Conservation (phyloP, 2,113 vertebrate genomes). For the Cyanoderma ruficeps region DNA sequence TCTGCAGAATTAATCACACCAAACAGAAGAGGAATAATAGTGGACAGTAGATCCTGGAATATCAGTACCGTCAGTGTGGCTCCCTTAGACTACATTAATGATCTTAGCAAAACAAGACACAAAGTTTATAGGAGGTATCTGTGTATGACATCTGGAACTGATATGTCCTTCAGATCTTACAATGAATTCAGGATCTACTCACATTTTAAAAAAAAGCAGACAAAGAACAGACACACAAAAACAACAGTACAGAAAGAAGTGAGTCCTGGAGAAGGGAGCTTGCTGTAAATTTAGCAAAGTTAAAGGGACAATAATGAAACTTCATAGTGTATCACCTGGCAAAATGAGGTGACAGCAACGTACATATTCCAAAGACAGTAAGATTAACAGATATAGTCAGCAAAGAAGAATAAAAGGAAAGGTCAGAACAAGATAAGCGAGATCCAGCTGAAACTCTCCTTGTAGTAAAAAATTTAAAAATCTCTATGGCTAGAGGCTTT, state of each 20-base stretch:
- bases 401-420: neutral
- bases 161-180: neutral
- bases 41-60: neutral
- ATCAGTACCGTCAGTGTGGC: neutral
- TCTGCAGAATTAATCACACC: neutral
- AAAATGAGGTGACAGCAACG: constrained; percentile 14
- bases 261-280: neutral
- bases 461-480: neutral
- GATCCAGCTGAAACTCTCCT: neutral
- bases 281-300: neutral
- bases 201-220: neutral
- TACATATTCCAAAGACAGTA: constrained; percentile 8
- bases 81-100: neutral
- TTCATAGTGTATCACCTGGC: constrained; percentile 2
- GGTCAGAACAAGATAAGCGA: neutral
- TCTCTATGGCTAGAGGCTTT: neutral
- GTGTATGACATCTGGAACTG: neutral
- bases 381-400: neutral
- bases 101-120: neutral
- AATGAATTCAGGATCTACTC: neutral
- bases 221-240: neutral
- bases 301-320: constrained; percentile 7
- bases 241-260: neutral
- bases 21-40: neutral
- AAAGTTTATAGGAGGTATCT: neutral